A percentile compares a stretch with the other conserved stretches of the same genome.
phyloP scores from a whole-genome alignment of 2,888 invertebrate species.

The Lithosia quadra region DNA sequence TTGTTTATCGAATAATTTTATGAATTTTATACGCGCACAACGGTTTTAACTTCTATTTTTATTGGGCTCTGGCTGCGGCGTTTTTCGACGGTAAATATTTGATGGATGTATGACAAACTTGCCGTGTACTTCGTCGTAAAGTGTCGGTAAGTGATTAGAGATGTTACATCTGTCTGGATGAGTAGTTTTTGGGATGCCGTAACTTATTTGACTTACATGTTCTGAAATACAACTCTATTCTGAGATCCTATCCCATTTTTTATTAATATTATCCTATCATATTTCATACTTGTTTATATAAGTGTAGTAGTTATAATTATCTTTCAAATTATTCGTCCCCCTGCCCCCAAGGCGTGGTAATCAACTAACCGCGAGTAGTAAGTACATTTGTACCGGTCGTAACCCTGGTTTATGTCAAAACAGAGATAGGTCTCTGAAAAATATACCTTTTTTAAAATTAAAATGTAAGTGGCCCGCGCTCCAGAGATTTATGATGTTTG shows the following conservation, averaged over 20 bases:
- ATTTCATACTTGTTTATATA: too few relatives aligned
- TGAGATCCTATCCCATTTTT: neutral
- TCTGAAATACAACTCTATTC: neutral
- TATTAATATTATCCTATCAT: too few relatives aligned
- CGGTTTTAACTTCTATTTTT: conserved; percentile 47
- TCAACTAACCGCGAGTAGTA: conserved; percentile 32
- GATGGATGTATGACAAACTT: conserved; percentile 20
- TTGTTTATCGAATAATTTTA: conserved; percentile 52
- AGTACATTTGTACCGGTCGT: conserved; percentile 42
- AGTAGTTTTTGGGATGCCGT: neutral
- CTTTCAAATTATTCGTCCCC: conserved; percentile 8
- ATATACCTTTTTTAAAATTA: conserved; percentile 57
- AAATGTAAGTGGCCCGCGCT: conserved; percentile 51
- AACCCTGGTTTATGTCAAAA: conserved; percentile 50
- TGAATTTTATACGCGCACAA: conserved; percentile 48
- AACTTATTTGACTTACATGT: neutral
- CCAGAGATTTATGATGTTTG: conserved; percentile 57
- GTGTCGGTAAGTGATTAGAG: conserved; percentile 11
- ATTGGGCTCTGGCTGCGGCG: conserved; percentile 29
- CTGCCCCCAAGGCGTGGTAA: conserved; percentile 24
- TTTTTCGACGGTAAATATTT: conserved; percentile 40
- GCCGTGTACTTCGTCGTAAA: conserved; percentile 7
- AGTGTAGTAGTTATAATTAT: neutral
- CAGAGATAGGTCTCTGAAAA: conserved; percentile 50
- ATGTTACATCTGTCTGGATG: neutral